A percentile compares a stretch with the other conserved stretches of the same genome.
These are phyloP conservation scores for Calvadosia cruxmelitensis DNA, from an alignment of 30 jellyfish, hydroid and myxozoan species.

Conservation along the genomic window DNA sequence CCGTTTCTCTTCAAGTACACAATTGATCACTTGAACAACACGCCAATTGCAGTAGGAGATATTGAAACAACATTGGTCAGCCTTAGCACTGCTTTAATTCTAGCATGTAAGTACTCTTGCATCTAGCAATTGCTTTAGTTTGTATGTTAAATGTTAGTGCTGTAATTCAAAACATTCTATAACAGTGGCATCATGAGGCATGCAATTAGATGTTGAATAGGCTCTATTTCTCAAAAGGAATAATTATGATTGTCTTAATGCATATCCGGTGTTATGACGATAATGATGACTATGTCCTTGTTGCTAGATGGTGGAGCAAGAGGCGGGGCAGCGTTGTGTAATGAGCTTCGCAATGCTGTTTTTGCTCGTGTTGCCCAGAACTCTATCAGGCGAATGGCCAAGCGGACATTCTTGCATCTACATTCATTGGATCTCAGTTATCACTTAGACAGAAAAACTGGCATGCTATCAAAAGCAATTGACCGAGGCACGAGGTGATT, in stretches of 20 bases:
- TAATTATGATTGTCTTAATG: neutral
- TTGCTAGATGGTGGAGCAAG: constrained; percentile 91
- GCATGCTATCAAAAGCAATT: constrained; percentile 93
- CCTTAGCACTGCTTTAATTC: constrained; percentile 53
- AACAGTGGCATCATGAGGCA: no score
- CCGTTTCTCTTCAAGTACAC: constrained; percentile 84
- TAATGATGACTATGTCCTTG: neutral
- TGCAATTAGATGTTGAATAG: neutral
- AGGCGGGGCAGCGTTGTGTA: constrained; percentile 77
- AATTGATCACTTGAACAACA: constrained; percentile 57
- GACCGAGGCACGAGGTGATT: constrained; percentile 99
- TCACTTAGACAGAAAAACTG: constrained; percentile 82
- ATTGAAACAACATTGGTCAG: constrained; percentile 71
- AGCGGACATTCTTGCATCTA: constrained; percentile 65
- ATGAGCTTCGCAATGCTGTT: constrained; percentile 88
- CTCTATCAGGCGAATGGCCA: constrained; percentile 77
- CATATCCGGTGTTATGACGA: no score
- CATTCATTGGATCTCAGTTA: constrained; percentile 85
- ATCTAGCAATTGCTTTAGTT: no score
- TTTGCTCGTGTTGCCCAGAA: constrained; percentile 95
- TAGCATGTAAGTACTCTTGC: constrained; percentile 59
- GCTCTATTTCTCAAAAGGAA: neutral
- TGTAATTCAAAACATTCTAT: neutral
- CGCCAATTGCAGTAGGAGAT: constrained; percentile 68
- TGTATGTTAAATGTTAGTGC: neutral